Conservation (phyloP, 2,888 invertebrate genomes). For the Patella pellucida region DNA sequence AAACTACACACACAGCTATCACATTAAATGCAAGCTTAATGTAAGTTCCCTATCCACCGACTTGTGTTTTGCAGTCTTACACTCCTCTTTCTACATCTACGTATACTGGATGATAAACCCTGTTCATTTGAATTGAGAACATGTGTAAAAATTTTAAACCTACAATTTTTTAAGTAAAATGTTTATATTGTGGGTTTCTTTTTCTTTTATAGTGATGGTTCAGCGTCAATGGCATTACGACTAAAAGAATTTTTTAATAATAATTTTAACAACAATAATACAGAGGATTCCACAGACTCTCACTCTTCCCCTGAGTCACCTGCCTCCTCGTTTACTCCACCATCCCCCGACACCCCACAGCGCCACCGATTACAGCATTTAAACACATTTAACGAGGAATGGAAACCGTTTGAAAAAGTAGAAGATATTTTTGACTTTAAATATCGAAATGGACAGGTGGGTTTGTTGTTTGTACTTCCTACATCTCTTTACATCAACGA, state of each 20-base stretch:
- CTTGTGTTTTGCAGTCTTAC: no score
- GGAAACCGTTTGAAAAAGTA: conserved; percentile 60
- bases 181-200: neutral
- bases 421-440: conserved; percentile 68
- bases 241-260: conserved; percentile 36
- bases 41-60: no score
- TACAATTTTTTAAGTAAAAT: no score
- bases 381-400: conserved; percentile 56
- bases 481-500: no score
- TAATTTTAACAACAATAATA: conserved; percentile 25
- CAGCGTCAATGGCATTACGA: conserved; percentile 66
- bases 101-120: no score
- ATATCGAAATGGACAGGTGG: conserved; percentile 70
- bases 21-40: no score
- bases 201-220: conserved; percentile 57
- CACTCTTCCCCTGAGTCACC: conserved; percentile 9
- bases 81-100: no score
- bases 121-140: no score
- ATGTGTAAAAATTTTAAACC: no score
- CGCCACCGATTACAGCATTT: conserved; percentile 28
- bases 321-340: neutral
- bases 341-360: conserved; percentile 6
- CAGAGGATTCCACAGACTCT: neutral
- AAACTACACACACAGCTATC: no score
- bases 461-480: neutral